Base-by-base conservation (phyloP, 2,113 vertebrate species). In the Urocolius indicus region DNA sequence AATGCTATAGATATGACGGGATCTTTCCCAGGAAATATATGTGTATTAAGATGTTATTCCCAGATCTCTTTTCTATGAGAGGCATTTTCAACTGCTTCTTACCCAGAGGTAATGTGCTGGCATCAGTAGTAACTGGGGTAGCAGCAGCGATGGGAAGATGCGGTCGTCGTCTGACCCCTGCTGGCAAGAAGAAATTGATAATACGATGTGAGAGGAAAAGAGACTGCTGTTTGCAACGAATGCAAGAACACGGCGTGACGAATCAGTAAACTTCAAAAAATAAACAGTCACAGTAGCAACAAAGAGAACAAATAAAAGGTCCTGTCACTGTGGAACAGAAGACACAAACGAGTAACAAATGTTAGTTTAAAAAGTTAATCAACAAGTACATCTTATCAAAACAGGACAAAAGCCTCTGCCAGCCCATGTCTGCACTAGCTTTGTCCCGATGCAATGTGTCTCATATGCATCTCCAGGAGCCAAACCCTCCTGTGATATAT, bases 401-500 rank as follows among this genome's bases (percentile, higher is more conserved):
- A 38, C 13, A 55, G 8, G 23, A 27, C 2, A 4, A 55, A 84
- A 82, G 32, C 17, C 4, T 26, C 61, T 48, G 61, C 48, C 38
- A 36, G 38, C 36, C 46, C 45, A 32, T 34, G 54, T 54, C 45
- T 72, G 49, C 43, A 18, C 30, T 34, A 30, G 68, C 5, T 9
- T 51, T 49, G 15, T n/a, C 41, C 43, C 68, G 48, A 21, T 16
- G 55, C 9, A 21, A 1, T 10, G 21, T 54, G n/a, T 27, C 30
- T 49, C 23, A 11, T 2, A 5, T 0, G 26, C 0, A 4, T 14
- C 16, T 41, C 48, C 16, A 5, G 12, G 36, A 74, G 23, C 51
- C 5, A 3, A 49, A 45, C 2, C 6, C 17, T 49, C 13, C 34
- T 23, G 36, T 13, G n/a, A 19, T 2, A 13, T 0, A 23, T 0